Base-by-base conservation (phyloP, 2,888 invertebrate species). In the Onchidella celtica region DNA sequence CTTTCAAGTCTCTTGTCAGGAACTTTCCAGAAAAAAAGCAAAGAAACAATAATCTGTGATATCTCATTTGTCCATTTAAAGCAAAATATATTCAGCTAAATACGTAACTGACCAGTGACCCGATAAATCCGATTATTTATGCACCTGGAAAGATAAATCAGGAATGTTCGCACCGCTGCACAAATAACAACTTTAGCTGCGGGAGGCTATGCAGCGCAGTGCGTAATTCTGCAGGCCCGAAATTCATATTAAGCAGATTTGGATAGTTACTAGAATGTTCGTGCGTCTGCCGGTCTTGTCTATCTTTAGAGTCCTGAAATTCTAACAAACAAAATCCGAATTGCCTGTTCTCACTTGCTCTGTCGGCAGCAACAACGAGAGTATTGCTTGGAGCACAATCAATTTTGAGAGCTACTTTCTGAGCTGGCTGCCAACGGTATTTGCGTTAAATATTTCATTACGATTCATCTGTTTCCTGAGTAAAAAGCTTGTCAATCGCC, bases 71-170 rank as follows among this genome's bases (percentile, higher is more conserved):
- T 72, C 57, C 6, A 57, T 21, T 34, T 11, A 36, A 6, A 0
- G 14, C 17, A 32, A n/a, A 2, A 29, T 47, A 9, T n/a, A 72
- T 57, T 9, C 34, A 34, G 29, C 21, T 34, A 55, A 55, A 72
- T 72, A 72, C 57, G n/a, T 57, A 34, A 57, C 32, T 11, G 21
- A 32, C 3, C 61, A 73, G 3, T 59, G 61, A 24, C 14, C 36
- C 36, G 61, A 24, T 27, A 59, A 73, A 73, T 73, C 61, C 21
- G 36, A 36, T 57, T 36, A 59, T 27, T 32, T n/a, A 36, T 73
- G n/a, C 36, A 24, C 38, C 36, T 27, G 73, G 36, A 73, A 59
- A 73, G 73, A 73, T 73, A 73, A 70, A 47, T n/a, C n/a, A n/a
- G n/a, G n/a, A n/a, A n/a, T n/a, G n/a, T n/a, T n/a, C n/a, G n/a